Evolutionary conservation across 64 coral and sea anemone genomes (phyloP).

Genomic region (Stichodactyla mertensii): DNA sequence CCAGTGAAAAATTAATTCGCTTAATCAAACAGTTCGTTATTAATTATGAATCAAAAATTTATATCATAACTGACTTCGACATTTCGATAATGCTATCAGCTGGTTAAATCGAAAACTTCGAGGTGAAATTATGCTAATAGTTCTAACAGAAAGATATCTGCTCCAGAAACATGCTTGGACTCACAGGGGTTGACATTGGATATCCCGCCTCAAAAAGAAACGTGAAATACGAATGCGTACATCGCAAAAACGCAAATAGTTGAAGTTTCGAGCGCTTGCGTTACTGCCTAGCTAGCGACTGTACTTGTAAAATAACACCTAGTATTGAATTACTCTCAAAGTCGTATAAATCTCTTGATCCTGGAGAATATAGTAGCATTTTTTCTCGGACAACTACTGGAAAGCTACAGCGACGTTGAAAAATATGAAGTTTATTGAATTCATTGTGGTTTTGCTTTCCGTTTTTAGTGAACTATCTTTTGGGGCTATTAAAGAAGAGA

Average conservation of each 20-base stretch:
- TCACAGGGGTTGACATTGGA: background rate
- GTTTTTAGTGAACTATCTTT: background rate
- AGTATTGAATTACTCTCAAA: background rate
- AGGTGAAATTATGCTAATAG: background rate
- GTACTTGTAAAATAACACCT: background rate
- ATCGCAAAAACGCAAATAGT: background rate
- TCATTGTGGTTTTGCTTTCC: background rate
- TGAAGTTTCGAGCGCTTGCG: background rate
- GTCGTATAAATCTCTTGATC: background rate
- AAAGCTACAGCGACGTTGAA: background rate
- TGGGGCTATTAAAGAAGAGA: background rate
- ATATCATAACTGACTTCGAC: background rate
- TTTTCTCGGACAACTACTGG: background rate
- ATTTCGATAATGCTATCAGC: background rate
- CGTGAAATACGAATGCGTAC: background rate
- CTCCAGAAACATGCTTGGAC: background rate
- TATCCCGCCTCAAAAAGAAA: background rate
- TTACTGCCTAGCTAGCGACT: background rate
- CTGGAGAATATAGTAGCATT: background rate
- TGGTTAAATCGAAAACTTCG: background rate
- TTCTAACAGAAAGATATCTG: background rate
- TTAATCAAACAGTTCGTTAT: conserved; percentile 47
- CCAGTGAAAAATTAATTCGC: conserved; percentile 17
- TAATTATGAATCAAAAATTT: conserved; percentile 12
- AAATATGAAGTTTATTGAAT: conserved; percentile 1